These are phyloP conservation scores for Uropsilus gracilis DNA, from an alignment of 2,113 vertebrate genomes.

Conservation along the genomic window DNA sequence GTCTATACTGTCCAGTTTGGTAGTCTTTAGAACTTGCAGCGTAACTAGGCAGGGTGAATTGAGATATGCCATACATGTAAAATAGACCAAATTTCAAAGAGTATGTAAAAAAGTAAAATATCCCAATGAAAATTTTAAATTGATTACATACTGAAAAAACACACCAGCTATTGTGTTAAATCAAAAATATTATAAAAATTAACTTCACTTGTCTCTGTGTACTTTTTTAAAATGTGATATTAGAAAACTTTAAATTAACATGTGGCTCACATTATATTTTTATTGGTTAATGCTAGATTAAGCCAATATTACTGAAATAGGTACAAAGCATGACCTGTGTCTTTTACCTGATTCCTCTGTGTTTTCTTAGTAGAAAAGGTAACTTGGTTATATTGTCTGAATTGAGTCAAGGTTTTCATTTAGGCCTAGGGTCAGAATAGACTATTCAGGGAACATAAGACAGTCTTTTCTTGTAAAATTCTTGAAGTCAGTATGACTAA, in stretches of 20 bases:
- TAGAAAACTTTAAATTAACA: neutral
- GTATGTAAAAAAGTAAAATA: neutral
- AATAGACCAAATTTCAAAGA: slow-evolving; percentile 3
- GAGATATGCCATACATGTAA: neutral
- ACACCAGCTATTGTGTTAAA: neutral
- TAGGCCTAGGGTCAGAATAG: neutral
- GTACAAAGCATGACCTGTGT: neutral
- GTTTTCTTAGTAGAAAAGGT: neutral
- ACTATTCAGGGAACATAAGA: neutral
- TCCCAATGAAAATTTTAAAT: neutral
- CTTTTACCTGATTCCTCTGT: neutral
- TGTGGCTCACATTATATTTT: neutral
- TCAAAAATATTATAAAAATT: slow-evolving; percentile 45
- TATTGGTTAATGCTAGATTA: neutral
- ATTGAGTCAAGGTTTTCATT: neutral
- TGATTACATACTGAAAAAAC: slow-evolving; percentile 28
- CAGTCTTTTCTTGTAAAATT: neutral
- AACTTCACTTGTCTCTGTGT: neutral
- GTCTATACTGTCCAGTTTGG: neutral
- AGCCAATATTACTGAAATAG: neutral
- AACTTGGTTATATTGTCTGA: neutral
- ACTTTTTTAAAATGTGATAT: neutral
- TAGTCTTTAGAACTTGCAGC: neutral
- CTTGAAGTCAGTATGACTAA: neutral
- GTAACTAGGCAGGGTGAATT: neutral